Percentiles rank a stretch among this genome's conserved stretches.
Evolutionary conservation across 2,888 invertebrate genomes (phyloP).

Genomic region (Drosophila nr. perissopoda): DNA sequence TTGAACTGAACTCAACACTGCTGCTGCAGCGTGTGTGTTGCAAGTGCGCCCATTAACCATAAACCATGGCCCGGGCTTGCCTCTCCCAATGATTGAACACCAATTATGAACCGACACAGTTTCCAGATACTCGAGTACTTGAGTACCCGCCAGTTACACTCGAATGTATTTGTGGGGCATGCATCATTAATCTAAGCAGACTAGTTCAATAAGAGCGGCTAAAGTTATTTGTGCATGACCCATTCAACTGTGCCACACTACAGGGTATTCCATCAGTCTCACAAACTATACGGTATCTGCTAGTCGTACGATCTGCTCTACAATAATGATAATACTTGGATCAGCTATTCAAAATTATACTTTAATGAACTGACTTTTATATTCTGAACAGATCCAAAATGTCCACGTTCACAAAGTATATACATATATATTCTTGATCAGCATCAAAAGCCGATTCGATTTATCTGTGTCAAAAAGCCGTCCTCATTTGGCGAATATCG

Average conservation of each 20-base stretch:
- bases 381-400: neutral
- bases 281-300: neutral
- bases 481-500: neutral
- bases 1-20: conserved; percentile 32
- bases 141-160: conserved; percentile 10
- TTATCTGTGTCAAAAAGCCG: neutral
- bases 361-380: too few species aligned
- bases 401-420: neutral
- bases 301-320: neutral
- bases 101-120: conserved; percentile 34
- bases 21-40: conserved; percentile 15
- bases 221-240: neutral
- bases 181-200: neutral
- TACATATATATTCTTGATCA: neutral
- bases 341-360: too few species aligned
- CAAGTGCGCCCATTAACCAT: conserved; percentile 17
- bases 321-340: too few species aligned
- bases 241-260: neutral
- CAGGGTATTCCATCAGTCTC: neutral
- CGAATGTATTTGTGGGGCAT: neutral
- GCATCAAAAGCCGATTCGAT: neutral
- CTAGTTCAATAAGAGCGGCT: neutral
- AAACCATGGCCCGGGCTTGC: conserved; percentile 1
- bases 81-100: conserved; percentile 23
- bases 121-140: conserved; percentile 13